Evolutionary conservation across 2,888 invertebrate species (phyloP).

Genomic region (Luffia ferchaultella): DNA sequence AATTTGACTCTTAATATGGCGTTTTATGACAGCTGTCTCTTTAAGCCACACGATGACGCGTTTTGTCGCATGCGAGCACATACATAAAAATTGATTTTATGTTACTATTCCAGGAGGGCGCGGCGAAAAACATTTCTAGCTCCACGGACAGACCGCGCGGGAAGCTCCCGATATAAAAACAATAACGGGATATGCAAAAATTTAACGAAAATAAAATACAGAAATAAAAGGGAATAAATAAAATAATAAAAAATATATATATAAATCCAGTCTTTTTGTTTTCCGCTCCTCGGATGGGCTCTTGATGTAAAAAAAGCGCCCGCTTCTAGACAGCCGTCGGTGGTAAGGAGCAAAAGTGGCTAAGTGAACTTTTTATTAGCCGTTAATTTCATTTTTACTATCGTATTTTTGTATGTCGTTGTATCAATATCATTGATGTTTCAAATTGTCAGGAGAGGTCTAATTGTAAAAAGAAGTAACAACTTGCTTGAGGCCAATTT

Average conservation of each 20-base stretch:
- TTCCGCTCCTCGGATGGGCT: slow-evolving; percentile 57
- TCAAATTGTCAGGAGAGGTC: too few relatives aligned
- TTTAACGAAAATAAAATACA: slow-evolving; percentile 50
- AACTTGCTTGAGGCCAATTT: too few relatives aligned
- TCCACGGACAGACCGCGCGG: slow-evolving; percentile 37
- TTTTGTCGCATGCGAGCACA: too few relatives aligned
- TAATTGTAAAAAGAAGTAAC: too few relatives aligned
- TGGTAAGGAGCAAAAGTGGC: slow-evolving; percentile 20
- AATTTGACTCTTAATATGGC: too few relatives aligned
- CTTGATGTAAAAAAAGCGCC: slow-evolving; percentile 61
- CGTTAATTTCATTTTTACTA: slow-evolving; percentile 4
- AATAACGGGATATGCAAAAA: slow-evolving; percentile 47
- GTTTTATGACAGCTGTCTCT: too few relatives aligned
- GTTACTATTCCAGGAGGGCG: too few relatives aligned
- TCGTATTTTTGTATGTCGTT: slow-evolving; percentile 7
- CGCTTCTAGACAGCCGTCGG: slow-evolving; percentile 60
- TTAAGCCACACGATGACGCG: too few relatives aligned
- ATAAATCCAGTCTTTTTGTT: slow-evolving; percentile 65
- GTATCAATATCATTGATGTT: too few relatives aligned
- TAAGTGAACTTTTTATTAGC: slow-evolving; percentile 23
- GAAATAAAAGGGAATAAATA: slow-evolving; percentile 56
- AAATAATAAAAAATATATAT: slow-evolving; percentile 51
- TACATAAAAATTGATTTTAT: too few relatives aligned
- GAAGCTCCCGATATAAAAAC: slow-evolving; percentile 24
- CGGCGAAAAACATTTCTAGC: too few relatives aligned